Base-by-base conservation (phyloP, 2,888 invertebrate species). In the Mimachlamys varia region DNA sequence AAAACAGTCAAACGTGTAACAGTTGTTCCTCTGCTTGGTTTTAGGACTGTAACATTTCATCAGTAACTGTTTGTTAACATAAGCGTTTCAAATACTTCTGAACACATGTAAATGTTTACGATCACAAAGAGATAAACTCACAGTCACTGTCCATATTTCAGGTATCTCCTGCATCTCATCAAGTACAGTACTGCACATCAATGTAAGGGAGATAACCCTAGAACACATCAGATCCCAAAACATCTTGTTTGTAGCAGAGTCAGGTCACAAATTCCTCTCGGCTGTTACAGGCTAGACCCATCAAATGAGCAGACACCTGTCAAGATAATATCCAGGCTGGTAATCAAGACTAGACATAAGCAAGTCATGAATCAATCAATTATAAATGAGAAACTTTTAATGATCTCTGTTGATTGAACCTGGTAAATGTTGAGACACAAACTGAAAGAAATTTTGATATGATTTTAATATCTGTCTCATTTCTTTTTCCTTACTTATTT, bases 291-390 rank as follows among this genome's bases (percentile, higher is more conserved):
- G 76, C 76, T 0, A 76, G 76, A 33, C 76, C 76, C 76, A 76
- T 76, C 76, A 76, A 76, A 33, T 76, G 76, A 76, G 76, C 76
- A 33, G 76, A 76, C 12, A 76, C 76, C 76, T 76, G 76, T 27
- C 7, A 76, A 76, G 13, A 33, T 0, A 76, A 27, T 0, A 76
- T 76, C 4, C 7, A 33, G 27, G 22, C 33, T 33, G 10, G 12
- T 76, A 19, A 33, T 13, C 22, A 1, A 33, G 12, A 76, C 13
- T 2, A 33, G 12, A 76, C 13, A 27, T 33, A 76, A 33, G 13
- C 33, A n/a, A n/a, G n/a, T n/a, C n/a, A n/a, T 22, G 17, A 62
- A 22, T 62, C 3, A 62, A 7, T 62, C 53, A 53, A 17, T 17
- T 53, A 13, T 53, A 53, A 53, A 53, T 53, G 19, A 53, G 12